Evolutionary conservation across 1,140 invertebrate species (phyloP), one percentile per base, ranked within the genome.

Genomic region (Micrasema minimum): DNA sequence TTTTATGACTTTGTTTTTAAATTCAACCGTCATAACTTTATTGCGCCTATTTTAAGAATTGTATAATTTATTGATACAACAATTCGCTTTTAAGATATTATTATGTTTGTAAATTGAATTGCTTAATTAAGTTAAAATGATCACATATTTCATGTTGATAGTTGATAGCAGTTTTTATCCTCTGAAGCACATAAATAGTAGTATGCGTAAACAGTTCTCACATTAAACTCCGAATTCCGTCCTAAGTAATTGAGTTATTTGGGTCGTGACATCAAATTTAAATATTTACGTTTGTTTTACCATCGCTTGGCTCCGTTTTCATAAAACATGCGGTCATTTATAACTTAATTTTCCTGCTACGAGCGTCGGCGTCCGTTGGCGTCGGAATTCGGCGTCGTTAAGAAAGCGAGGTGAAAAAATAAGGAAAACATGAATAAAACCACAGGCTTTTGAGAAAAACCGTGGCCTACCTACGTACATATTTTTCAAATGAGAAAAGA

Each of bases 301-400:
- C 35, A 38, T 59, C 55, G 55, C 55, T 18, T 16, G 35, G 55
- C 55, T 59, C 55, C 55, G 18, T 59, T 41, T 38, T 35, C 55
- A 38, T 59, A 59, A 59, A 59, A 38, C 55, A 59, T 38, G 55
- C 37, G 55, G 55, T 59, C 55, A 41, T 59, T 59, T 59, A 59
- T 59, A 59, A 59, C 37, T 43, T 59, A 31, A 59, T 59, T 59
- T 59, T 41, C 37, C 55, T 18, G 55, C 48, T 20, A 23, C 55
- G 55, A n/a, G 35, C 55, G 55, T 23, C 55, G 55, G 10, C 11
- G 2, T 6, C 23, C 7, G 23, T 53, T 35, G 20, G 55, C 55
- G 37, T 59, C 55, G 55, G 16, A 59, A 59, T 38, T 37, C 55
- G 55, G 55, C 55, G 55, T 59, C 55, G 55, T 59, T 59, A 38